Conservation (phyloP, 2,888 invertebrate genomes). For the Xanthorhoe spadicearia region DNA sequence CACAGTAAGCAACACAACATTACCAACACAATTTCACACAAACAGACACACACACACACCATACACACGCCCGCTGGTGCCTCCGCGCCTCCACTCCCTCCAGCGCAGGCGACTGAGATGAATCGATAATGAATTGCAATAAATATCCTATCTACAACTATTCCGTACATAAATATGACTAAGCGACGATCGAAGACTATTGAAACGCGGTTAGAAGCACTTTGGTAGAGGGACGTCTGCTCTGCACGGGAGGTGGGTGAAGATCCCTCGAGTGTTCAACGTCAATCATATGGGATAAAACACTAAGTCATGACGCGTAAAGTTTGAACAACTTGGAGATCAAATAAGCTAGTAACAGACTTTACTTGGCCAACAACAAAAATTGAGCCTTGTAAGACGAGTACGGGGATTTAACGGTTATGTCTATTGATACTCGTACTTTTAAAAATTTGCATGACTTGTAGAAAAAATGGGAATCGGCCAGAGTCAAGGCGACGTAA, state of each 20-base stretch:
- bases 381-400: neutral
- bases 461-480: too few relatives aligned
- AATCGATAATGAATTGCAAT: conserved; percentile 29
- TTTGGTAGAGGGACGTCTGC: conserved; percentile 47
- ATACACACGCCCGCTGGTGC: conserved; percentile 34
- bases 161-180: conserved; percentile 40
- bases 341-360: too few relatives aligned
- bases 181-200: conserved; percentile 34
- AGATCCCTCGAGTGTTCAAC: neutral
- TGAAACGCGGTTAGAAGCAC: conserved; percentile 40
- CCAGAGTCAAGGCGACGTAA: too few relatives aligned
- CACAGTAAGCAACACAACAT: conserved; percentile 37
- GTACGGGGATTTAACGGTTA: neutral
- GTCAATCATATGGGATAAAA: neutral
- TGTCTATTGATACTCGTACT: neutral
- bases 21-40: conserved; percentile 18
- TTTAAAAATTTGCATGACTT: too few relatives aligned
- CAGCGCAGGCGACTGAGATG: neutral
- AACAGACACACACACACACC: conserved; percentile 46
- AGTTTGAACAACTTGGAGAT: too few relatives aligned
- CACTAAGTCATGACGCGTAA: too few relatives aligned
- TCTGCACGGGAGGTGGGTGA: conserved; percentile 15
- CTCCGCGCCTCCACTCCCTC: conserved; percentile 13
- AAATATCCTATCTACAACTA: conserved; percentile 47
- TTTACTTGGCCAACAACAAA: neutral